A percentile compares a stretch with the other conserved stretches of the same genome.
These are phyloP conservation scores for Agrilus planipennis DNA, from an alignment of 1,140 invertebrate genomes.

Conservation along the genomic window DNA sequence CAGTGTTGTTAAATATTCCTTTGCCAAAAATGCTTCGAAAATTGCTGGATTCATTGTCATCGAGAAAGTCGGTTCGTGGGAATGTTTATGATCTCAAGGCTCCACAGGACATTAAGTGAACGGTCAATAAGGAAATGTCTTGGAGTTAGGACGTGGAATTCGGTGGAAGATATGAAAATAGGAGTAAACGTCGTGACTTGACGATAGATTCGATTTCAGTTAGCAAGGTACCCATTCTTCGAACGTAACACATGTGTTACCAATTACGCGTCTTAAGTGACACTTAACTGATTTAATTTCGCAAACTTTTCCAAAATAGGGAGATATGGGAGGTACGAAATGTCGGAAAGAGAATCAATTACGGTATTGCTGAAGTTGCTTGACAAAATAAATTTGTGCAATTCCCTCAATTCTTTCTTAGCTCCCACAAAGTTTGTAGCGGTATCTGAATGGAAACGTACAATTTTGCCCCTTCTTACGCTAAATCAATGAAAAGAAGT, in stretches of 20 bases:
- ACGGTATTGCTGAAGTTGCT: neutral
- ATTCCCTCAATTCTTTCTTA: neutral
- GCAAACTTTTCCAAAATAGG: slow-evolving; percentile 1
- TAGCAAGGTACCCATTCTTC: neutral
- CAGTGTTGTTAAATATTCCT: no score
- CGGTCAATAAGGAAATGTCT: neutral
- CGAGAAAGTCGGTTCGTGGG: no score
- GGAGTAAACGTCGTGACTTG: slow-evolving; percentile 1
- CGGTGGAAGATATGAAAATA: neutral
- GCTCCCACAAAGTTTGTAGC: slow-evolving; percentile 4
- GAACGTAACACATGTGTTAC: neutral
- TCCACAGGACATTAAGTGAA: neutral
- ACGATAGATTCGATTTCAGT: slow-evolving; percentile 2
- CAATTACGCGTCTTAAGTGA: slow-evolving; percentile 1
- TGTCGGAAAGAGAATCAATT: neutral
- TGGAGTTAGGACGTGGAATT: neutral
- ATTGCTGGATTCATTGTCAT: no score
- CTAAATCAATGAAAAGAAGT: neutral
- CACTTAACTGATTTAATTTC: neutral
- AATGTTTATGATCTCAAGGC: neutral
- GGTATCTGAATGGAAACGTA: neutral
- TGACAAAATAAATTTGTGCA: neutral
- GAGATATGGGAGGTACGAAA: neutral
- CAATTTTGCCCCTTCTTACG: neutral
- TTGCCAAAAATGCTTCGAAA: no score